Evolutionary conservation across 2,797 vertebrate genomes (phyloP), one percentile per base, ranked within the genome.

Genomic region (Anableps anableps): DNA sequence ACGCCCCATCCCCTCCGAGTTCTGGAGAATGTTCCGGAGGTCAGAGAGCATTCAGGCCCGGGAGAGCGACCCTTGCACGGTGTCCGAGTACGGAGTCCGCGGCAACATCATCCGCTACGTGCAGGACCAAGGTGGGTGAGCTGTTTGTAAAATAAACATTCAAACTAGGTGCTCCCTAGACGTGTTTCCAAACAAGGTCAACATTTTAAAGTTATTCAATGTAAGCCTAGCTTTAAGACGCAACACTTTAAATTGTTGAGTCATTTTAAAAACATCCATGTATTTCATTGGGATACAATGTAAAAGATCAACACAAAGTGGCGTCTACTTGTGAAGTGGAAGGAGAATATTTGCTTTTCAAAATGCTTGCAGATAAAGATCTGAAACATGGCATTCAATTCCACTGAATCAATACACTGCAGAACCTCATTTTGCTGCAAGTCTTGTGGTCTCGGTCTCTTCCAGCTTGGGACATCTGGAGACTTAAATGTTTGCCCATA

Each of bases 61-160:
- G 62, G 90, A 90, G 36, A 75, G 71, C 19, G 93, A 95, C 0
- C 87, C 94, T 0, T 99, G 98, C 77, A 92, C 95, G 85, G 94
- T 99, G 91, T 94, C 96, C 0, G 97, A 98, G 79, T 95, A 97
- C 1, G 95, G 96, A 14, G 97, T 99, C 26, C 95, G 95, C 2
- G 98, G 98, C 0, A 97, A 97, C 94, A 97, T 98, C 85, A 94
- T 99, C 87, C 94, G 98, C 6, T 95, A 97, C 84, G 87, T 99
- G 47, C 90, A 95, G 0, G 97, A 97, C 89, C 96, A 96, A 95
- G 97, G 98, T 98, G 90, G 36, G 4, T 66, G 19, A 11, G 5
- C 55, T 14, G 55, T 6, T 60, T 1, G 60, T 17, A 3, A 19
- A 43, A 43, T 43, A 8, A 3, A 9, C 47, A 48, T 55, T 10